phyloP scores from a whole-genome alignment of 1,140 invertebrate species.

The Popillia japonica region DNA sequence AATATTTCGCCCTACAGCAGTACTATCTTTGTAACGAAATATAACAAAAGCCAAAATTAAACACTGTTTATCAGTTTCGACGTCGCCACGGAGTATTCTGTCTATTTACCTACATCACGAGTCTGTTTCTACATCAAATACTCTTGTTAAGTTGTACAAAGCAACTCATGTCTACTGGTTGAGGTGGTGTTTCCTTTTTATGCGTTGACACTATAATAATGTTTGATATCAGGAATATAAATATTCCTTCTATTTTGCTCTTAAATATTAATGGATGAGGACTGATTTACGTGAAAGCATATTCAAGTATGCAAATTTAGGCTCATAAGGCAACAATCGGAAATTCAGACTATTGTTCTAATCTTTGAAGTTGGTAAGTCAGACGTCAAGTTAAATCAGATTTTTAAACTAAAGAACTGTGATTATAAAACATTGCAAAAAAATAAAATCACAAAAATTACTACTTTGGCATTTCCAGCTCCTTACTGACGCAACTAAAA shows the following conservation, averaged over 20 bases:
- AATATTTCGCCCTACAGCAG: neutral
- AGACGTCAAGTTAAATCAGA: no score
- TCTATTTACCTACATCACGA: neutral
- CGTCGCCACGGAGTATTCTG: neutral
- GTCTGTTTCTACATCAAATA: neutral
- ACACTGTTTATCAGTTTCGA: neutral
- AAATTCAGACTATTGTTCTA: neutral
- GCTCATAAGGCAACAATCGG: neutral
- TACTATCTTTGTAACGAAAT: neutral
- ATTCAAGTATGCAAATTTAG: neutral
- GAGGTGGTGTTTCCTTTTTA: neutral
- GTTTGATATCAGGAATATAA: neutral
- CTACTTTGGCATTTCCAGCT: no score
- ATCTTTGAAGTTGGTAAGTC: no score
- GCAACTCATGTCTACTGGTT: neutral
- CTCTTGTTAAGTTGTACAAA: neutral
- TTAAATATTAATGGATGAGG: neutral
- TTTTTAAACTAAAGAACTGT: no score
- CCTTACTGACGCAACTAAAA: no score
- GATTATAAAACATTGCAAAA: no score
- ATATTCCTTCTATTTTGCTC: neutral
- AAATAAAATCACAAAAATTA: no score
- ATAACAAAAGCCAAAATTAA: neutral
- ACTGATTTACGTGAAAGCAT: neutral
- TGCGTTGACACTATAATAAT: neutral